Percentiles rank a stretch among this genome's conserved stretches.
These are phyloP conservation scores for Pomatorhinus ruficollis DNA, from an alignment of 2,113 vertebrate species.

Conservation along the genomic window DNA sequence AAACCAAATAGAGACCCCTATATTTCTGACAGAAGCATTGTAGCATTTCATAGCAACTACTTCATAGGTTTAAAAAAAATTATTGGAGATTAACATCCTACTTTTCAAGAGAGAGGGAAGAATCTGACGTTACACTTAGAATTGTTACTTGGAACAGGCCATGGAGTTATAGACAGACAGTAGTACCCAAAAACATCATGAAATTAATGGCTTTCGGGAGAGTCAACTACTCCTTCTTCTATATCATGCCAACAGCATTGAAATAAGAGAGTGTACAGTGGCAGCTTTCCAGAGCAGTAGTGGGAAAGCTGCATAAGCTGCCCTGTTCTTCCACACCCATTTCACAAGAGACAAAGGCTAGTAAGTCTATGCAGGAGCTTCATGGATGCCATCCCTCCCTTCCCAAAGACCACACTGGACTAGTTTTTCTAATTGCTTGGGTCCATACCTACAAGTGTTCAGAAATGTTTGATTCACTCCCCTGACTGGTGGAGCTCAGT, in stretches of 20 bases:
- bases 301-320: background rate
- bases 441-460: background rate
- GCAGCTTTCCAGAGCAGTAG: background rate
- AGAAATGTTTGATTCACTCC: background rate
- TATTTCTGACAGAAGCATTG: background rate
- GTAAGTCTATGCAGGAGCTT: background rate
- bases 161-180: background rate
- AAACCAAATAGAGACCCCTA: background rate
- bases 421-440: background rate
- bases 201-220: background rate
- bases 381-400: background rate
- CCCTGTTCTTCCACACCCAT: background rate
- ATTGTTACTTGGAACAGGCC: background rate
- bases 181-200: background rate
- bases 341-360: background rate
- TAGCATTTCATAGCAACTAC: background rate
- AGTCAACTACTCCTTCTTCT: background rate
- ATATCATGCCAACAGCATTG: background rate
- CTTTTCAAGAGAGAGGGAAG: background rate
- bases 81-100: background rate
- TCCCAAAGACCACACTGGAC: background rate
- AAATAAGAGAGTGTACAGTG: background rate
- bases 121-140: background rate
- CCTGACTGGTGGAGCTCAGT: background rate
- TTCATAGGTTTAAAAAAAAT: background rate